Evolutionary conservation across 2,113 vertebrate genomes (phyloP), one percentile per base, ranked within the genome.

Genomic region (Leuciscus idus): DNA sequence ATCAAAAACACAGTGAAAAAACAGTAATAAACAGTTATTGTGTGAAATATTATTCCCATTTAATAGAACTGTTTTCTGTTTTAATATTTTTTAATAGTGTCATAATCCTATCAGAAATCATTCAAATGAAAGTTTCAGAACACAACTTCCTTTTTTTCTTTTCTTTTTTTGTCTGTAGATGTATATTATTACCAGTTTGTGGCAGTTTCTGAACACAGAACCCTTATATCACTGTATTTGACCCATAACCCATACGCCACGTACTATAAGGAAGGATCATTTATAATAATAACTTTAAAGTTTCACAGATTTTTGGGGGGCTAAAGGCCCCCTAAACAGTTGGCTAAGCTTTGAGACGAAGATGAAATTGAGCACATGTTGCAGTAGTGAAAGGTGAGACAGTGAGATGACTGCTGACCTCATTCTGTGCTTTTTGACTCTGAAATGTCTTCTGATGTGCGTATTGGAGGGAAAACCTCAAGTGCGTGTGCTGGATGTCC

Each of bases 401-500:
- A 3, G 12, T 52, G 80, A 82, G 80, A 64, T 64, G 78, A 62
- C 43, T 3, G 81, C 23, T 43, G 50, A 84, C 46, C 66, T 73
- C 50, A 55, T 83, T 83, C 11, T 57, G 19, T 72, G 30, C 64
- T 72, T 73, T 11, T 57, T 72, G 30, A 43, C 64, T 73, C 12
- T 26, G 48, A 52, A 70, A 52, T 82, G 26, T 82, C 43, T 68
- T 64, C n/a, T 81, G 79, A 21, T 0, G 19, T 83, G 62, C 61
- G 17, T 17, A 66, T 68, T 48, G n/a, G 33, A 43, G 12, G 13
- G 28, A 39, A 43, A 66, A 64, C 57, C 64, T 12, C 9, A 4
- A 48, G 72, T 9, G 74, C 23, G 43, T 52, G 46, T 84, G 76
- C 59, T 81, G 23, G 28, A 76, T 85, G 73, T 13, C 70, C 78